These are phyloP conservation scores for Synaphobranchus kaupii DNA, from an alignment of 2,797 vertebrate species.

Conservation along the genomic window DNA sequence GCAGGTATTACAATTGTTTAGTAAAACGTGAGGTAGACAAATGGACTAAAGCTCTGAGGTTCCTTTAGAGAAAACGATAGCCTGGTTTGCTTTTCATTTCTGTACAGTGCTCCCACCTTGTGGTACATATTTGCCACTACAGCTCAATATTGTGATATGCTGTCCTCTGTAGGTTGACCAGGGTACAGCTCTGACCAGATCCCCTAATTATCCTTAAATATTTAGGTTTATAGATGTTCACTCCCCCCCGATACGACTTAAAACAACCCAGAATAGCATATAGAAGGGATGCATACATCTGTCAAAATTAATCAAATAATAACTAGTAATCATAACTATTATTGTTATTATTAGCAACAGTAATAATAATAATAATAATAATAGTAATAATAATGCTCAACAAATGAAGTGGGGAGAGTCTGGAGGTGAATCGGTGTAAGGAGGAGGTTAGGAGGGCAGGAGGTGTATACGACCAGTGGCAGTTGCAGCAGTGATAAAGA, in stretches of 20 bases:
- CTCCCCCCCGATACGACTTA: not conserved
- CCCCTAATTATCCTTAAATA: not conserved
- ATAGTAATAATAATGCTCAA: no score
- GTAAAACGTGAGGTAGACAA: not conserved
- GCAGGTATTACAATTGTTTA: not conserved
- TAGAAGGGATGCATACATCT: no score
- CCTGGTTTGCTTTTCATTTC: not conserved
- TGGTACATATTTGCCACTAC: constrained; percentile 52
- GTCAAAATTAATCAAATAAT: no score
- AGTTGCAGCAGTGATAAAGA: no score
- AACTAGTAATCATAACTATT: no score
- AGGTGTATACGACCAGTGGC: no score
- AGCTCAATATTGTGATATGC: constrained; percentile 28
- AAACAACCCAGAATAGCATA: no score
- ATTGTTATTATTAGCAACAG: no score
- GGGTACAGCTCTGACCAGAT: not conserved
- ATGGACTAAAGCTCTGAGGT: not conserved
- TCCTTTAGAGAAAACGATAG: not conserved
- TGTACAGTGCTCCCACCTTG: constrained; percentile 58
- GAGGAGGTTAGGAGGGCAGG: no score
- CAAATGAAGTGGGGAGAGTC: no score
- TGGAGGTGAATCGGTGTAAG: no score
- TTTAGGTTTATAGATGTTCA: not conserved
- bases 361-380: no score
- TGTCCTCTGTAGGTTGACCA: constrained; percentile 13